Evolutionary conservation across 2,888 invertebrate genomes (phyloP), one percentile per base, ranked within the genome.

Genomic region (Conchocele bisecta): DNA sequence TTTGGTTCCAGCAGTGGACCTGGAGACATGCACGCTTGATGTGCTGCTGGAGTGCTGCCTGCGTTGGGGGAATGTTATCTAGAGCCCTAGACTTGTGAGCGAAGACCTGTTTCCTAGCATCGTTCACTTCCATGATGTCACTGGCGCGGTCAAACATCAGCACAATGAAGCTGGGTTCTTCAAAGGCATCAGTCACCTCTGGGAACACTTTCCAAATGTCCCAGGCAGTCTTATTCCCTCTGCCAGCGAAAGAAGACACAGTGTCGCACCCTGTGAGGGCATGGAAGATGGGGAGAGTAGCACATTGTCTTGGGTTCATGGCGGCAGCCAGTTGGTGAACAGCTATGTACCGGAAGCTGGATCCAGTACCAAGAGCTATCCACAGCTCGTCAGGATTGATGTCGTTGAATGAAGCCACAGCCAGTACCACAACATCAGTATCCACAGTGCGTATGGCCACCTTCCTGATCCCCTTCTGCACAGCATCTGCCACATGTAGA

Each of bases 231-330:
- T 69, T 74, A 48, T 81, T 74, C 17, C 63, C 74, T 64, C 75
- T 74, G 1, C 77, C 71, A 39, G 35, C 20, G 53, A 79, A 82
- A 11, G 64, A 57, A 11, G 61, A 80, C 6, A 70, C 70, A 9
- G 69, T 50, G 61, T 81, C 74, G 46, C 74, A 81, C 1, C 73
- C 81, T 28, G 79, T 78, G 44, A 82, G 77, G 3, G 68, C 54
- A 50, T 75, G 77, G 44, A 80, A 79, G 33, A 50, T 54, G 3
- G 41, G 57, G 6, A 76, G 42, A 11, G 68, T 73, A 15, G 17
- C 50, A n/a, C 64, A 50, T 29, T 58, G 64, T 3, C 59, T 58
- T 24, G 51, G 46, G 13, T 71, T 75, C 17, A 65, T 46, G 5
- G 39, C 28, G 9, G 20, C 22, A 20, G 66, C 58, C 20, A 77